Percentiles rank a stretch among this genome's conserved stretches.
Evolutionary conservation across 2,113 vertebrate species (phyloP).

Genomic region (Copsychus sechellarum): DNA sequence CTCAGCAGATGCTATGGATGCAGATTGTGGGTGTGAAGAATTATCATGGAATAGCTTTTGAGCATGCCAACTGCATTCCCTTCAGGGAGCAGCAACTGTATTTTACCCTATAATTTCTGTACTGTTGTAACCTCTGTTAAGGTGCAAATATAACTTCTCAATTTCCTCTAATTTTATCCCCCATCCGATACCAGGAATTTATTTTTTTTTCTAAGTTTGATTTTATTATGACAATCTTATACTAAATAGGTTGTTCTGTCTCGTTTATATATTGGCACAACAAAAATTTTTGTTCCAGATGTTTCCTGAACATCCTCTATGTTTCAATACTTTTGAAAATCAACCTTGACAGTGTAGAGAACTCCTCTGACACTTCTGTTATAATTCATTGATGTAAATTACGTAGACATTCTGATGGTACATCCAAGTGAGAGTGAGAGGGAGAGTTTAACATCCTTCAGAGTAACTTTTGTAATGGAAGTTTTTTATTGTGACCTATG

Average conservation of each 20-base stretch:
- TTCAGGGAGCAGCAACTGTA: background rate
- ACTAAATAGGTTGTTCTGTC: background rate
- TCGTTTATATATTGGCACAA: background rate
- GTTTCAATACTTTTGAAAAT: conserved; percentile 4
- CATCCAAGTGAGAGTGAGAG: background rate
- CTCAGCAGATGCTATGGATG: background rate
- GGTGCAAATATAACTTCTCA: background rate
- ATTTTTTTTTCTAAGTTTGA: background rate
- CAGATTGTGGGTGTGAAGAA: rapidly evolving
- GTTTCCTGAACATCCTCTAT: background rate
- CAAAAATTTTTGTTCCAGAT: background rate
- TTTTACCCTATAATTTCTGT: background rate
- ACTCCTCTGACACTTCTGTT: background rate
- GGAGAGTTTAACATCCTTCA: background rate
- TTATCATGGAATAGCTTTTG: background rate
- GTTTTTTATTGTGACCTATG: background rate
- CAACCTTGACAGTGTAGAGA: background rate
- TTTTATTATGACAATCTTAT: background rate
- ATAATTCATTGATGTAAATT: background rate
- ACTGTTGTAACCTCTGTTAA: background rate
- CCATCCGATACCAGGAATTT: background rate
- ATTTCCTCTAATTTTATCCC: background rate
- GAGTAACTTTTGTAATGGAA: background rate
- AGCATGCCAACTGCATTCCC: background rate
- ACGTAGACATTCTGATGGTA: background rate